Evolutionary conservation across 2,888 invertebrate genomes (phyloP).

Genomic region (Drosophila pseudotakahashii): DNA sequence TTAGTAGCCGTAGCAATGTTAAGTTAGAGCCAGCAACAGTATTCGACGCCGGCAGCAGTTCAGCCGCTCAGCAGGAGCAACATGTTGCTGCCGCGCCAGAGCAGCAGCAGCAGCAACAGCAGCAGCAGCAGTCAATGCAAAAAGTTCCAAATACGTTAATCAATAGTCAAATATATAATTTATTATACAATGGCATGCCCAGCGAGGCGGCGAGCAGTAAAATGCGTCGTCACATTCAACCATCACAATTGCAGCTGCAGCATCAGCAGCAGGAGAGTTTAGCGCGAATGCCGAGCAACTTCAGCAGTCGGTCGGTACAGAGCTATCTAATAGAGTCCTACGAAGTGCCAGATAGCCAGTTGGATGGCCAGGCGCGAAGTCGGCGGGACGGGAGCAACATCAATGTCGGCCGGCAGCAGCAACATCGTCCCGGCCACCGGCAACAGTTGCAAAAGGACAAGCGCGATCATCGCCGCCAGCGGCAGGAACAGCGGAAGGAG

Average conservation of each 20-base stretch:
- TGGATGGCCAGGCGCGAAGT: constrained; percentile 72
- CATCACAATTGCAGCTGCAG: constrained; percentile 14
- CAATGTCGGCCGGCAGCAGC: constrained; percentile 48
- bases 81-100: constrained; percentile 44
- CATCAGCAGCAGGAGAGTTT: constrained; percentile 9
- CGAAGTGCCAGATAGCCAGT: constrained; percentile 73
- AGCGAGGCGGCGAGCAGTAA: constrained; percentile 67
- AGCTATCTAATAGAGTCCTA: constrained; percentile 76
- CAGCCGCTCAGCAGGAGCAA: constrained; percentile 48
- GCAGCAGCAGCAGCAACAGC: constrained; percentile 45
- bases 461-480: constrained; percentile 32
- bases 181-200: constrained; percentile 65
- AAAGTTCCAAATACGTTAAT: constrained; percentile 83
- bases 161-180: constrained; percentile 83
- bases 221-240: constrained; percentile 69
- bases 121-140: constrained; percentile 72
- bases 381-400: constrained; percentile 73
- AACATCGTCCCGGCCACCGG: constrained; percentile 50
- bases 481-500: constrained; percentile 40
- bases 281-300: constrained; percentile 12
- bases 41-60: constrained; percentile 72
- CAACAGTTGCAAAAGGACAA: constrained; percentile 45
- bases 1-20: constrained; percentile 69
- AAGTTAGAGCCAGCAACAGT: constrained; percentile 80
- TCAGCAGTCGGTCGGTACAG: constrained; percentile 53